Base-by-base conservation (phyloP, 2,888 invertebrate genomes). In the Dastarcus helophoroides region DNA sequence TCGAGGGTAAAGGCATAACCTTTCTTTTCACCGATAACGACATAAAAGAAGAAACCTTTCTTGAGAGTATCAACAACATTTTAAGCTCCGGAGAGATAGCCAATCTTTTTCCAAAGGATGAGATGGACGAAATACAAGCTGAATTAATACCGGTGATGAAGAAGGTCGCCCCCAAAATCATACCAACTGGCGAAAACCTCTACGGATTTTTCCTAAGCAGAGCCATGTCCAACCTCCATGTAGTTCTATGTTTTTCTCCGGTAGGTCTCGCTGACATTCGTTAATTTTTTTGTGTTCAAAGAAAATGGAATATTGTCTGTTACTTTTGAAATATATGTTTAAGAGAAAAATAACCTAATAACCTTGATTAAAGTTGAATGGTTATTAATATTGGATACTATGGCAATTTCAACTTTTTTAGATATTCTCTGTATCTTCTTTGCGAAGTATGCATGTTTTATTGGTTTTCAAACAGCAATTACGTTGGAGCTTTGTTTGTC, bases 21-120 rank as follows among this genome's bases (percentile, higher is more conserved):
- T 90, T 90, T 47, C 80, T 90, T 48, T 89, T 90, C 51, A 89
- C 89, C 3, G 90, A 90, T 52, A 90, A 89, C 49, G 90, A 90
- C 50, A 85, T 90, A 32, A 90, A 89, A 55, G 88, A 90, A 44
- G 90, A 90, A 53, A 75, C 79, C 4, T 90, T 89, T 53, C 63
- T 90, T 25, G 90, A 90, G 56, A 89, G 76, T 44, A 65, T 90
- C 3, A 90, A 90, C 53, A 89, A 90, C 49, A 78, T 90, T 29
- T 64, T 90, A 10, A 88, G 86, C 51, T 88, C 88, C 1, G 90
- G 90, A 26, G 89, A 90, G 68, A 77, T 85, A n/a, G 83, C 89
- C 1, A 88, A 86, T 65, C 65, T 90, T 2, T 89, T 89, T 58
- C 69, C 85, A 0, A 82, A 84, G 58, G 90, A 90, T 52, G 90